Conservation (phyloP, 2,888 invertebrate genomes). For the Synergus laeviventris region DNA sequence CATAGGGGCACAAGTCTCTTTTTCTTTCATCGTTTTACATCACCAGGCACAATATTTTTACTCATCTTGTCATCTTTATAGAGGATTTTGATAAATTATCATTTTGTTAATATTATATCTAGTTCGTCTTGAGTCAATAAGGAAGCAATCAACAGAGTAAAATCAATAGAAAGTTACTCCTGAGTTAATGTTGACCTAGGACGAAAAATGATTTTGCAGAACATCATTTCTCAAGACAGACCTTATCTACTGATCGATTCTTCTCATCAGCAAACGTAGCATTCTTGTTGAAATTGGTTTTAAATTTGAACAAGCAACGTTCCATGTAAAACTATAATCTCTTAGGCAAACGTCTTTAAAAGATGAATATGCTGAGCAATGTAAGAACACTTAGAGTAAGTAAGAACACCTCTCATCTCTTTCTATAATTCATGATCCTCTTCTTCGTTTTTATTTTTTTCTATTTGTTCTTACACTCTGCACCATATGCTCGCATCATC, state of each 20-base stretch:
- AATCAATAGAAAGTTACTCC: neutral
- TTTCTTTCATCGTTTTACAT: neutral
- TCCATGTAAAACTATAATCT: conserved; percentile 17
- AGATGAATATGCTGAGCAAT: conserved; percentile 12
- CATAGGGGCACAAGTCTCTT: neutral
- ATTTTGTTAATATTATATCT: neutral
- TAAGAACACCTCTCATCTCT: conserved; percentile 1
- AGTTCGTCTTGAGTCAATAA: neutral
- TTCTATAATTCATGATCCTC: neutral
- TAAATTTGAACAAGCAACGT: conserved; percentile 23
- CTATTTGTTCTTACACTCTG: neutral
- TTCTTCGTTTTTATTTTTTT: neutral
- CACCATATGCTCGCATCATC: conserved; percentile 11
- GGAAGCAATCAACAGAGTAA: neutral
- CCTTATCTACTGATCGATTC: conserved; percentile 22
- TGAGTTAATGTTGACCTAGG: neutral
- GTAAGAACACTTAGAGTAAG: conserved; percentile 1
- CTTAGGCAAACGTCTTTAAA: conserved; percentile 9
- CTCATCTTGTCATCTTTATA: neutral
- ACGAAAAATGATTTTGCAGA: conserved; percentile 4
- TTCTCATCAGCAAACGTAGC: conserved; percentile 4
- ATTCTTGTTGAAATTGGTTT: conserved; percentile 26
- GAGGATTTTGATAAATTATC: neutral
- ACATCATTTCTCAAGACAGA: conserved; percentile 27
- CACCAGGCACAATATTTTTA: neutral